A percentile compares a stretch with the other conserved stretches of the same genome.
Conservation (phyloP, 2,113 vertebrate genomes). For the Hippocampus guttulatus region DNA sequence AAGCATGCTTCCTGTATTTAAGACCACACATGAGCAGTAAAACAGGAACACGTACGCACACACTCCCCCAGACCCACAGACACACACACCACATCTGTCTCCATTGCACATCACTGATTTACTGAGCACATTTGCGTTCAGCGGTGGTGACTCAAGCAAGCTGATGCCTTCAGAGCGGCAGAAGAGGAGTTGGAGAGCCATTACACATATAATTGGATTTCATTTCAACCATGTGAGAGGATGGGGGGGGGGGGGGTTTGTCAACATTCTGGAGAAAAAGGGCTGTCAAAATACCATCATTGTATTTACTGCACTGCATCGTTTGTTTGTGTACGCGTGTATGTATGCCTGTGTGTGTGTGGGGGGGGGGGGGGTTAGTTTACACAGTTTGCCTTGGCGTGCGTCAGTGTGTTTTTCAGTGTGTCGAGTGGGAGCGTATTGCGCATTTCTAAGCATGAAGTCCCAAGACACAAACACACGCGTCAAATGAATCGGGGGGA, state of each 20-base stretch:
- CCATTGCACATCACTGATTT: slow-evolving; percentile 47
- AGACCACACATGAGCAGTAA: background rate
- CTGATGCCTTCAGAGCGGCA: slow-evolving; percentile 56
- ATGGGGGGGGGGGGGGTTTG: slow-evolving; percentile 51
- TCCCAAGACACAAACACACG: slow-evolving; percentile 31
- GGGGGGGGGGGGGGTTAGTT: too few relatives aligned
- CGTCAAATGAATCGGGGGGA: slow-evolving; percentile 37
- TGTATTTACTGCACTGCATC: slow-evolving; percentile 43
- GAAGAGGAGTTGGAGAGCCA: slow-evolving; percentile 59
- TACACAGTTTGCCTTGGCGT: too few relatives aligned
- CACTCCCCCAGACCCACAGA: background rate
- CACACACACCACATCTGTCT: slow-evolving; percentile 31
- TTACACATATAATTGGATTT: slow-evolving; percentile 69
- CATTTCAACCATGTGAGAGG: slow-evolving; percentile 63
- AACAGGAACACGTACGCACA: slow-evolving; percentile 3
- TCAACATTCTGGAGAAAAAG: slow-evolving; percentile 53
- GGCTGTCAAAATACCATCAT: slow-evolving; percentile 51
- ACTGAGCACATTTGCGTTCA: slow-evolving; percentile 47
- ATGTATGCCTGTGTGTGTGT: background rate
- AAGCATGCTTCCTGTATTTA: background rate
- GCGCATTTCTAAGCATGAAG: slow-evolving; percentile 29
- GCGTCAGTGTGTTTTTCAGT: slow-evolving; percentile 7
- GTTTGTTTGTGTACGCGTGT: background rate
- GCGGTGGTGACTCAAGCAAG: slow-evolving; percentile 59
- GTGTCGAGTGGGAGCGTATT: slow-evolving; percentile 18